Conservation (phyloP, 1,140 invertebrate species). For the Meteorus sp. region DNA sequence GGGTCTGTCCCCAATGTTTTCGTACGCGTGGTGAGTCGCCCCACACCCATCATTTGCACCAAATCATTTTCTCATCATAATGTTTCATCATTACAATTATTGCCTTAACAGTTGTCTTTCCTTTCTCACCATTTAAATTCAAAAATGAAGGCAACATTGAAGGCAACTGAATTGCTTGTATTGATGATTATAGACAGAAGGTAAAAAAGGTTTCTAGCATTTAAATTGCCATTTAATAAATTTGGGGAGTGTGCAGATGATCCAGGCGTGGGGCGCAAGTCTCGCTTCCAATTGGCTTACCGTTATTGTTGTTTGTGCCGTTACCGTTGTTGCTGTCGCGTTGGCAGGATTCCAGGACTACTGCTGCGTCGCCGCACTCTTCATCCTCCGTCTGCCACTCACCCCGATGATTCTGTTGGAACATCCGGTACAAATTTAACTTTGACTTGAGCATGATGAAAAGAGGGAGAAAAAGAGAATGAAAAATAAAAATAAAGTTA, state of each 20-base stretch:
- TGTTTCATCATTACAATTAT: background rate
- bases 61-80: conserved; percentile 5
- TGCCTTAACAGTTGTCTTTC: too few species aligned
- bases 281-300: conserved; percentile 41
- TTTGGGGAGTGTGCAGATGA: background rate
- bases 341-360: conserved; percentile 56
- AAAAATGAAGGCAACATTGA: background rate
- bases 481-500: too few species aligned
- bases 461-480: background rate
- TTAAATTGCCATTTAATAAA: too few species aligned
- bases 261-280: conserved; percentile 39
- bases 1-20: conserved; percentile 37
- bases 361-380: conserved; percentile 52
- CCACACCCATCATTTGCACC: conserved; percentile 37
- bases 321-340: conserved; percentile 51
- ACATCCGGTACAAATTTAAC: conserved; percentile 48
- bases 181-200: background rate
- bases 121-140: background rate
- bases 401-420: conserved; percentile 53
- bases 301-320: conserved; percentile 50
- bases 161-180: background rate
- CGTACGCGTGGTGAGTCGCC: conserved; percentile 40
- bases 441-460: conserved; percentile 13
- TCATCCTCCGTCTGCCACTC: conserved; percentile 58
- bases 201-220: too few species aligned